phyloP scores from a whole-genome alignment of 2,113 vertebrate species.

The Ibidorhyncha struthersii region DNA sequence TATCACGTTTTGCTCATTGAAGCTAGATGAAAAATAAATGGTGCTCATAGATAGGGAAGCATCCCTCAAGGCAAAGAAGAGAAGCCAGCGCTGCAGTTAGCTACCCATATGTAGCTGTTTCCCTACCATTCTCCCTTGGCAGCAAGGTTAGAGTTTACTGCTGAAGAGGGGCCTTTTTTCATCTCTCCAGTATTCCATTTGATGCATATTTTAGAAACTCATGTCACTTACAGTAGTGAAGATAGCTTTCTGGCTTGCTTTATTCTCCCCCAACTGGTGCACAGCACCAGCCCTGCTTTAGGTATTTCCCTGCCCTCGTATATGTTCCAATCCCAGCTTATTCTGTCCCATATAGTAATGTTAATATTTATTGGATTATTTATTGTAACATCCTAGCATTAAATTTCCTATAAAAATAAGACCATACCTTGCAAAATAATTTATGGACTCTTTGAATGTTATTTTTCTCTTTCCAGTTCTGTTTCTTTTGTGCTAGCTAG shows the following conservation, averaged over 20 bases:
- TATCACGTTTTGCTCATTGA: not conserved
- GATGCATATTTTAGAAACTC: constrained; percentile 42
- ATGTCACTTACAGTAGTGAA: not conserved
- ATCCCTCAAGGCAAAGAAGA: not conserved
- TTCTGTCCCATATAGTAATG: not conserved
- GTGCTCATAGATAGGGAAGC: not conserved
- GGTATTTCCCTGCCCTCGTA: not conserved
- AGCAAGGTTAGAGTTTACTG: not conserved
- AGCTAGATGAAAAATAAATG: constrained; percentile 12
- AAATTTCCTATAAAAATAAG: not conserved
- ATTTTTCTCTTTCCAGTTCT: not conserved
- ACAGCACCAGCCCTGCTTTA: not conserved
- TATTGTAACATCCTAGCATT: not conserved
- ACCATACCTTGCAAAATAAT: not conserved
- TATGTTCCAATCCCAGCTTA: not conserved
- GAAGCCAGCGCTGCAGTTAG: not conserved
- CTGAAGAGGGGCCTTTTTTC: not conserved
- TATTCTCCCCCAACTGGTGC: not conserved
- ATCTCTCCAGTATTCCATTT: not conserved
- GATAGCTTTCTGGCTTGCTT: not conserved
- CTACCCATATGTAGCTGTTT: not conserved
- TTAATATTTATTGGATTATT: not conserved
- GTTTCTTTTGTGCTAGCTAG: not conserved
- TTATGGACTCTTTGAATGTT: not conserved
- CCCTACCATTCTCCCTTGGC: not conserved